Percentiles rank a stretch among this genome's conserved stretches.
These are phyloP conservation scores for Dryas iulia DNA, from an alignment of 1,140 invertebrate species.

Conservation along the genomic window DNA sequence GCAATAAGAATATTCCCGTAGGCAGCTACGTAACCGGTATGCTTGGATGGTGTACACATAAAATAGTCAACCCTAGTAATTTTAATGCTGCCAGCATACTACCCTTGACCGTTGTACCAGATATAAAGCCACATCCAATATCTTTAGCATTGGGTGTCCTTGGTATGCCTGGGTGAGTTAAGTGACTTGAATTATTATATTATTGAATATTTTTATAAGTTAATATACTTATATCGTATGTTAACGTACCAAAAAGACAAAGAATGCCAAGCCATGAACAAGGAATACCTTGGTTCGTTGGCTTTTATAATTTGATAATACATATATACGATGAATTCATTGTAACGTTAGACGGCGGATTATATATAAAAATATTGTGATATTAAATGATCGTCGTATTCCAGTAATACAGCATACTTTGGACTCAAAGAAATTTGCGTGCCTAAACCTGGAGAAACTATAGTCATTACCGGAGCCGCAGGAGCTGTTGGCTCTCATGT, in stretches of 20 bases:
- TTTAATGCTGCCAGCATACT: conserved; percentile 20
- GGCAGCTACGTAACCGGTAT: conserved; percentile 81
- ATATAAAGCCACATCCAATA: conserved; percentile 79
- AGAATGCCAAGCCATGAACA: no score
- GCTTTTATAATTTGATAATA: no score
- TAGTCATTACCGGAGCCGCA: conserved; percentile 81
- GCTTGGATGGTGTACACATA: conserved; percentile 84
- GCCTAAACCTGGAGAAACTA: conserved; percentile 81
- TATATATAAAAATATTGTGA: neutral
- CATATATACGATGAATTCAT: neutral
- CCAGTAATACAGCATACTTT: conserved; percentile 84
- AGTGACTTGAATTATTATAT: neutral
- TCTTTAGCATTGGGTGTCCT: conserved; percentile 82
- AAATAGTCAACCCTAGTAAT: conserved; percentile 59
- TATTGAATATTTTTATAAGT: no score
- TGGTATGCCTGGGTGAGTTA: conserved; percentile 84
- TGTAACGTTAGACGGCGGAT: no score
- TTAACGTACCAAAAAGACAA: no score
- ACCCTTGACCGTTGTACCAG: conserved; percentile 76
- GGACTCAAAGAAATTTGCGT: conserved; percentile 82
- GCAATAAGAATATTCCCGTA: conserved; percentile 82
- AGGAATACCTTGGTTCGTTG: no score
- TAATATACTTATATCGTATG: no score
- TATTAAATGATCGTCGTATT: conserved; percentile 24
- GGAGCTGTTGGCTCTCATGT: conserved; percentile 84